Conservation (phyloP, 92 coral and sea anemone species). For the Palythoa grandis region DNA sequence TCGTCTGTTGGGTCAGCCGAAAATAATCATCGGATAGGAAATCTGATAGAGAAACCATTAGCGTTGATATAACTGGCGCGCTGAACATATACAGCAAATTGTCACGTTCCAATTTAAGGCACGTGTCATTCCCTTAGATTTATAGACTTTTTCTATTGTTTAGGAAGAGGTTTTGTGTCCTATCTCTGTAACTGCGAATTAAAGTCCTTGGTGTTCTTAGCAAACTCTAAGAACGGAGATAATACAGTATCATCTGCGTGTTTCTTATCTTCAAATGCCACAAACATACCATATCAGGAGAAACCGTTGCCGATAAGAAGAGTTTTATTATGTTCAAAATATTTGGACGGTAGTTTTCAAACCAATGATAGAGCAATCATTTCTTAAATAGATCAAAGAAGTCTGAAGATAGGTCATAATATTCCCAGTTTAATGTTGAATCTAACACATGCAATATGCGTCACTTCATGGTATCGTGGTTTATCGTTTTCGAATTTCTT, state of each 20-base stretch:
- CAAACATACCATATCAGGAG: neutral
- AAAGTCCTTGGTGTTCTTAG: neutral
- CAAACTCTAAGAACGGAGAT: neutral
- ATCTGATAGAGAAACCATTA: neutral
- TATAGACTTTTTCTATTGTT: neutral
- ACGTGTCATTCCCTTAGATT: neutral
- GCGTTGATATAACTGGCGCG: neutral
- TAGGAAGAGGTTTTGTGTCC: too few relatives aligned
- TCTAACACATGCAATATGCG: too few relatives aligned
- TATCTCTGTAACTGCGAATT: neutral
- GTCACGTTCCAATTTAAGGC: neutral
- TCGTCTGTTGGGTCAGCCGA: neutral
- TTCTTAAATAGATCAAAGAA: neutral
- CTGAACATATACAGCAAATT: neutral
- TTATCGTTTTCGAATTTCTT: too few relatives aligned
- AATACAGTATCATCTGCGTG: too few relatives aligned
- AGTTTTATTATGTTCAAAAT: neutral
- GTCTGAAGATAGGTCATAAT: neutral
- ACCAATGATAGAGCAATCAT: neutral
- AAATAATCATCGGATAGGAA: neutral
- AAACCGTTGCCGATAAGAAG: neutral
- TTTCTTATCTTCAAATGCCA: neutral
- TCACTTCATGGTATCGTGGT: too few relatives aligned
- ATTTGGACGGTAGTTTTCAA: neutral
- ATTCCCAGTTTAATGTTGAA: too few relatives aligned